Conservation (phyloP, 1,140 invertebrate genomes). For the Penaeus chinensis region DNA sequence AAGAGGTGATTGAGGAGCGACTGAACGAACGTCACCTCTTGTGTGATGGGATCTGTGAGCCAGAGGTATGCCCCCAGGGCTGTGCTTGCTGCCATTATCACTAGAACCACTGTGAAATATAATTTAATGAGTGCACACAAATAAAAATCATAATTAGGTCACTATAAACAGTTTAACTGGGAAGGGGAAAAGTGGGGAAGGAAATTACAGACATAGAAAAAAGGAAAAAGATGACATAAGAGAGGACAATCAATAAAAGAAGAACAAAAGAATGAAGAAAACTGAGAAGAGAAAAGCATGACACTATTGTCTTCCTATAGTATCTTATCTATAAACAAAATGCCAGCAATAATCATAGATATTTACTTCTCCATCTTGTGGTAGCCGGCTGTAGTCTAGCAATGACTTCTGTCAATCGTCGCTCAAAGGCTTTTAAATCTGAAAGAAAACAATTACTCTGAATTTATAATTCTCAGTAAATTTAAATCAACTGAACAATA, state of each 20-base stretch:
- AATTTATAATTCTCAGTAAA: background rate
- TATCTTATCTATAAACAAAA: background rate
- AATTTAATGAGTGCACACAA: constrained; percentile 10
- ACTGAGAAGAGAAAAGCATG: background rate
- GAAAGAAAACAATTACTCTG: constrained; percentile 69
- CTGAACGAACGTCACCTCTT: constrained; percentile 87
- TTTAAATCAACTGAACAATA: background rate
- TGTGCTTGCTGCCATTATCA: constrained; percentile 86
- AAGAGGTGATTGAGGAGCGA: constrained; percentile 96
- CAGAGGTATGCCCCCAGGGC: constrained; percentile 94
- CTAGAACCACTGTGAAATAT: constrained; percentile 81
- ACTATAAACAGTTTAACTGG: background rate
- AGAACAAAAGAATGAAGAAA: too few species aligned
- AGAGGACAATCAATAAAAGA: too few species aligned
- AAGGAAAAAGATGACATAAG: too few species aligned
- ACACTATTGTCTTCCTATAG: background rate
- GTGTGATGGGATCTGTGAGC: constrained; percentile 90
- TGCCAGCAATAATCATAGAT: background rate
- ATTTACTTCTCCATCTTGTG: constrained; percentile 88
- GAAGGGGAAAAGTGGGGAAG: background rate
- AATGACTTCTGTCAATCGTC: constrained; percentile 95
- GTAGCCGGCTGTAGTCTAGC: constrained; percentile 91
- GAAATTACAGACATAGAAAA: background rate
- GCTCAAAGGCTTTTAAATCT: constrained; percentile 97
- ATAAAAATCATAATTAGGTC: constrained; percentile 65